Percentiles rank a stretch among this genome's conserved stretches.
Conservation (phyloP, 2,888 invertebrate genomes). For the Azorinus chamasolen region DNA sequence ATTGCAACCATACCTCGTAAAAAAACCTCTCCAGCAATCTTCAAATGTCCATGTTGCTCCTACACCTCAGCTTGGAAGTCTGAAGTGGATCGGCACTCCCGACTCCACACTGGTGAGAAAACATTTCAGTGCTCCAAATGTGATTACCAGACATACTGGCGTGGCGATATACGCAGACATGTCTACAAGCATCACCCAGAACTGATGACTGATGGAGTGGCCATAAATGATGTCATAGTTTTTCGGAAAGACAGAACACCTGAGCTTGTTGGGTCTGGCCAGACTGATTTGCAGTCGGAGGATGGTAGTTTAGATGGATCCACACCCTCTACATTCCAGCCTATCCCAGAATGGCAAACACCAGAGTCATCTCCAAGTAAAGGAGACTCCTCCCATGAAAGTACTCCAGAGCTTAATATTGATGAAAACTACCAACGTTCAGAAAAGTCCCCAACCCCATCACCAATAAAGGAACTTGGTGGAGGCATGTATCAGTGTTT, state of each 20-base stretch:
- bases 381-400: conserved; percentile 19
- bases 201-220: conserved; percentile 72
- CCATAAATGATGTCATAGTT: conserved; percentile 73
- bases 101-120: conserved; percentile 86
- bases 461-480: conserved; percentile 64
- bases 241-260: conserved; percentile 41
- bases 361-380: conserved; percentile 27
- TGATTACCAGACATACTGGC: conserved; percentile 87
- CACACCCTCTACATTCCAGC: too few relatives aligned
- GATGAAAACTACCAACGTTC: conserved; percentile 28
- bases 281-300: neutral
- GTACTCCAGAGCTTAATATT: conserved; percentile 35
- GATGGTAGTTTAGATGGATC: conserved; percentile 3
- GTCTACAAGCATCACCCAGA: conserved; percentile 86
- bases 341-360: neutral
- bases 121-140: conserved; percentile 87
- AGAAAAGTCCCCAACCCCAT: conserved; percentile 51
- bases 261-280: conserved; percentile 11
- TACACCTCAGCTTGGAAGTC: conserved; percentile 86
- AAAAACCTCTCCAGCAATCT: conserved; percentile 82
- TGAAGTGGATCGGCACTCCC: conserved; percentile 87
- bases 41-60: conserved; percentile 90
- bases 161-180: conserved; percentile 87
- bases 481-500: conserved; percentile 68
- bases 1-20: conserved; percentile 71